These are phyloP conservation scores for Neodiprion virginianus DNA, from an alignment of 1,140 invertebrate species.

Conservation along the genomic window DNA sequence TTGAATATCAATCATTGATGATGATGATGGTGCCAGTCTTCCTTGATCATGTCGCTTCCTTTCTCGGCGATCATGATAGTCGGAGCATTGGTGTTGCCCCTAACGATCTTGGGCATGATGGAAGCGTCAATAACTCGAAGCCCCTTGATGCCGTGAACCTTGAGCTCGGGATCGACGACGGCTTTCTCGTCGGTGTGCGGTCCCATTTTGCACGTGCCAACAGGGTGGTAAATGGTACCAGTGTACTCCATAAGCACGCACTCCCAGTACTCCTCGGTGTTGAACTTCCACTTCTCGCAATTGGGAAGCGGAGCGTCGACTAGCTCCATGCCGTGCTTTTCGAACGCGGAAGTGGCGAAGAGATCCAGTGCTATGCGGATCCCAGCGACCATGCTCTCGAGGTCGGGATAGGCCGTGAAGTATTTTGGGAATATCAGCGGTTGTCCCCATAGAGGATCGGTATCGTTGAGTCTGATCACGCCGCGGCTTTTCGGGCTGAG, in stretches of 20 bases:
- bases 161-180: slow-evolving; percentile 72
- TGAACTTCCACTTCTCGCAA: slow-evolving; percentile 51
- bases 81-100: slow-evolving; percentile 79
- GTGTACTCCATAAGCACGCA: slow-evolving; percentile 70
- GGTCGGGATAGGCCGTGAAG: slow-evolving; percentile 57
- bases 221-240: slow-evolving; percentile 73
- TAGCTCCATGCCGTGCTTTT: slow-evolving; percentile 36
- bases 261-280: slow-evolving; percentile 68
- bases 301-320: slow-evolving; percentile 38
- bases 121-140: slow-evolving; percentile 81
- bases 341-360: slow-evolving; percentile 37
- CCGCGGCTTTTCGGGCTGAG: slow-evolving; percentile 66
- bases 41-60: slow-evolving; percentile 75
- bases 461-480: slow-evolving; percentile 57
- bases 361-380: slow-evolving; percentile 47
- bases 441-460: slow-evolving; percentile 64
- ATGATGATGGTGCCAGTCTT: slow-evolving; percentile 55
- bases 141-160: slow-evolving; percentile 71
- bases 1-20: background rate
- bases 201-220: slow-evolving; percentile 83
- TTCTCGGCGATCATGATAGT: slow-evolving; percentile 83
- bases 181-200: slow-evolving; percentile 65
- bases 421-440: slow-evolving; percentile 71
- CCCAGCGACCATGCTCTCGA: slow-evolving; percentile 54
- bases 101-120: slow-evolving; percentile 78